A percentile compares a stretch with the other conserved stretches of the same genome.
These are phyloP conservation scores for Araneus ventricosus DNA, from an alignment of 1,140 invertebrate species.

Conservation along the genomic window DNA sequence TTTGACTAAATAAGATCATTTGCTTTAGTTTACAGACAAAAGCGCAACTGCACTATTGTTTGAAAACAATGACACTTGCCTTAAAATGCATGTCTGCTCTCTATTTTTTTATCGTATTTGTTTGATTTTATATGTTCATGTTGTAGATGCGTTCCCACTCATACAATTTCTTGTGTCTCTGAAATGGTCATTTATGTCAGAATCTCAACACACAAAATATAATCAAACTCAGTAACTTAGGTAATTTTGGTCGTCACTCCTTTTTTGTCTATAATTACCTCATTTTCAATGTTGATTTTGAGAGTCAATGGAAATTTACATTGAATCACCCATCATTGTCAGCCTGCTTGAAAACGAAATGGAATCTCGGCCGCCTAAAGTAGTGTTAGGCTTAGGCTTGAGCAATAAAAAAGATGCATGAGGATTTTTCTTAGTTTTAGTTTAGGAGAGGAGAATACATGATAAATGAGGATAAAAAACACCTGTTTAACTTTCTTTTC, in stretches of 20 bases:
- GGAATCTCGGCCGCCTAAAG: conserved; percentile 65
- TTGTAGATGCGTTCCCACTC: background rate
- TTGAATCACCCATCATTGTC: conserved; percentile 20
- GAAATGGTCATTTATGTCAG: background rate
- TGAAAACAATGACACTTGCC: background rate
- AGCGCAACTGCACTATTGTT: background rate
- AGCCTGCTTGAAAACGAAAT: background rate
- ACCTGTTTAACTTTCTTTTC: background rate
- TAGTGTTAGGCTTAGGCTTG: conserved; percentile 64
- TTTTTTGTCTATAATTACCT: background rate
- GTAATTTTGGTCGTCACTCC: background rate
- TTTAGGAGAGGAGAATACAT: background rate
- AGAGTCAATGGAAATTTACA: conserved; percentile 38
- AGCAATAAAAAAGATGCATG: background rate
- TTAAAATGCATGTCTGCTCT: background rate
- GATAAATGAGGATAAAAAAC: background rate
- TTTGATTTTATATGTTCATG: background rate
- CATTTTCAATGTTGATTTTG: conserved; percentile 50
- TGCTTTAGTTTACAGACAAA: background rate
- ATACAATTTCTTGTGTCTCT: background rate
- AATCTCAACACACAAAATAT: background rate
- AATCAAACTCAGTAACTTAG: background rate
- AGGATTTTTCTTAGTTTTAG: background rate
- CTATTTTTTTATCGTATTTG: background rate
- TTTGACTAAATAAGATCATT: background rate